phyloP scores from a whole-genome alignment of 2,113 vertebrate genomes.

The Apeltes quadracus region DNA sequence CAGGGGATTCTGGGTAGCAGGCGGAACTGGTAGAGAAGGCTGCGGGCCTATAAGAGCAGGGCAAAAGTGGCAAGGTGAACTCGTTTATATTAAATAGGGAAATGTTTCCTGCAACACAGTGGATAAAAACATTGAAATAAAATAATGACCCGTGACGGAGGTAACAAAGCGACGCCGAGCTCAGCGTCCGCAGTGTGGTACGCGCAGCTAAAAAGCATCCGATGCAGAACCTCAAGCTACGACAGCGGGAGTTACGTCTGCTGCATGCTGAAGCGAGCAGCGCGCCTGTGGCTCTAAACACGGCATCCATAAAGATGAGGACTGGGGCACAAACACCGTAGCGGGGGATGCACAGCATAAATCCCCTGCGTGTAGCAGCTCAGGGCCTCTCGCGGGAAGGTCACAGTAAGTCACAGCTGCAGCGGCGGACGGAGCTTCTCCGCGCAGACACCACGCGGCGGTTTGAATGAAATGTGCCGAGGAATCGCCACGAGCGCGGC shows the following conservation, averaged over 20 bases:
- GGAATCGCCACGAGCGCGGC: background rate
- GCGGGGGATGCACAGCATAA: slow-evolving; percentile 55
- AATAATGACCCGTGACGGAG: slow-evolving; percentile 27
- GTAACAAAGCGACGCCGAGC: slow-evolving; percentile 47
- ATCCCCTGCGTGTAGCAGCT: slow-evolving; percentile 52
- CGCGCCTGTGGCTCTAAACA: slow-evolving; percentile 52
- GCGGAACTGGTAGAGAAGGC: slow-evolving; percentile 96
- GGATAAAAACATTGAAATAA: slow-evolving; percentile 33
- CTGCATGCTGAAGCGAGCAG: slow-evolving; percentile 58
- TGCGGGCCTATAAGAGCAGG: slow-evolving; percentile 85
- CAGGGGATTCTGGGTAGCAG: slow-evolving; percentile 93
- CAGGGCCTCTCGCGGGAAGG: slow-evolving; percentile 42
- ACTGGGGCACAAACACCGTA: slow-evolving; percentile 38
- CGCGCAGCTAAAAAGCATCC: slow-evolving; percentile 34
- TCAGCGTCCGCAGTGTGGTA: slow-evolving; percentile 29
- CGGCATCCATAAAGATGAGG: slow-evolving; percentile 78
- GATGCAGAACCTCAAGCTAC: slow-evolving; percentile 48
- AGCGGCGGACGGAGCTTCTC: slow-evolving; percentile 17
- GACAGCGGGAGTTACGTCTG: slow-evolving; percentile 38
- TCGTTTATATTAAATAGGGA: background rate
- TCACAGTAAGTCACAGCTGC: slow-evolving; percentile 13
- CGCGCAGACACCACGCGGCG: background rate
- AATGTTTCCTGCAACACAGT: background rate
- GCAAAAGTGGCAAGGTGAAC: slow-evolving; percentile 9
- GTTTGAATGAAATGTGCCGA: background rate